Percentiles rank a stretch among this genome's conserved stretches.
Evolutionary conservation across 2,113 vertebrate genomes (phyloP).

Genomic region (Elaphurus davidianus): DNA sequence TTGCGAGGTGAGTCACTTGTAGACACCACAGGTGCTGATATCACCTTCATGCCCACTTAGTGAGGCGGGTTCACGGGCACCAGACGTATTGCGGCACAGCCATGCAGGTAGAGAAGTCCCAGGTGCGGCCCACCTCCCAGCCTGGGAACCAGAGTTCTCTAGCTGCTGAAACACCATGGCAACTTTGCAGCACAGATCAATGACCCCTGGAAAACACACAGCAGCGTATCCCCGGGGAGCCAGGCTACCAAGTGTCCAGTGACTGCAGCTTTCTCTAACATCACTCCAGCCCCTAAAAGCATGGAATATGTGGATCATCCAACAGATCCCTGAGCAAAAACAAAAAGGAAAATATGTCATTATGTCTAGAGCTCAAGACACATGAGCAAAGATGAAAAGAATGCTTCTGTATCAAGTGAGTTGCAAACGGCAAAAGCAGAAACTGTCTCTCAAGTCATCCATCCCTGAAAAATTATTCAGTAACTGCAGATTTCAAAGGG

Average conservation of each 20-base stretch:
- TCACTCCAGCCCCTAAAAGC: not conserved
- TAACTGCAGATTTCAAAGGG: not conserved
- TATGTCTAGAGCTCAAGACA: not conserved
- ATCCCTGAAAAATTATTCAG: constrained; percentile 35
- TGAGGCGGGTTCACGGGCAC: not conserved
- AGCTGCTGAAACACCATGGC: not conserved
- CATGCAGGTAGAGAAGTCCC: not conserved
- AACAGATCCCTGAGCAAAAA: not conserved
- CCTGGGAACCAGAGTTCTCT: not conserved
- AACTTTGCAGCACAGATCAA: not conserved
- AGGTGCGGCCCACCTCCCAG: too few relatives aligned
- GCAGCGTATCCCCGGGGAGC: not conserved
- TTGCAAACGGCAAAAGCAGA: not conserved
- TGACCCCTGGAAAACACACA: not conserved
- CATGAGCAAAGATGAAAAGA: constrained; percentile 27
- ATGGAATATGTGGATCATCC: not conserved
- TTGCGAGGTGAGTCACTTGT: not conserved
- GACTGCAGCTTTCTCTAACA: not conserved
- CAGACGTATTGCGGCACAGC: not conserved
- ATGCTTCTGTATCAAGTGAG: not conserved
- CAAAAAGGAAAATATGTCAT: not conserved
- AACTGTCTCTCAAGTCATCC: not conserved
- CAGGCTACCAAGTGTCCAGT: not conserved
- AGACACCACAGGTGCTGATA: not conserved
- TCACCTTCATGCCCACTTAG: not conserved